Conservation (phyloP, 2,113 vertebrate genomes). For the Limanda limanda region DNA sequence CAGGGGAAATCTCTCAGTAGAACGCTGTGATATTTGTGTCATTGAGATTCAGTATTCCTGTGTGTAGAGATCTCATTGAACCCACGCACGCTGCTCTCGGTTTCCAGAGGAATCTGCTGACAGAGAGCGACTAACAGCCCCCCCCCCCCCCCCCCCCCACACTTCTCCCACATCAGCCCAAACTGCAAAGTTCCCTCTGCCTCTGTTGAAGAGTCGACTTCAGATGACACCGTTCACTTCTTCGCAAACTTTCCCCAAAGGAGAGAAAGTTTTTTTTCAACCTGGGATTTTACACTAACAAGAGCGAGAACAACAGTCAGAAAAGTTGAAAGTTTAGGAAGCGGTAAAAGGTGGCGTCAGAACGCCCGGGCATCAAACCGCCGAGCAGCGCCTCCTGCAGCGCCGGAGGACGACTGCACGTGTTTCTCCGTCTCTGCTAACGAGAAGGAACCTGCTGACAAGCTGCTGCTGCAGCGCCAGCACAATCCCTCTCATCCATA, state of each 20-base stretch:
- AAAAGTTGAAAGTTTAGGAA: background rate
- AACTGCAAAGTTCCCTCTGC: conserved; percentile 44
- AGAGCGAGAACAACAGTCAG: conserved; percentile 9
- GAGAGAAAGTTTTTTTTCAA: conserved; percentile 14
- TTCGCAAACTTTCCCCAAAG: conserved; percentile 42
- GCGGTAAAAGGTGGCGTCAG: conserved; percentile 20
- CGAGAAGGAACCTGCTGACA: conserved; percentile 54
- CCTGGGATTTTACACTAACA: conserved; percentile 24
- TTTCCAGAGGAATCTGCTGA: conserved; percentile 64
- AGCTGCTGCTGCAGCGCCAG: background rate
- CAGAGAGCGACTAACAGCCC: conserved; percentile 62
- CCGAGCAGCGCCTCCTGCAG: conserved; percentile 3
- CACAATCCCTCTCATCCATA: conserved; percentile 52
- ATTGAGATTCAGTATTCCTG: conserved; percentile 51
- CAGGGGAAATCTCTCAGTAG: conserved; percentile 20
- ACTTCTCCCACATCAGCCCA: conserved; percentile 46
- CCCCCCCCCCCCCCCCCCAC: background rate
- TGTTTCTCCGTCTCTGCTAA: conserved; percentile 48
- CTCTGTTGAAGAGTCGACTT: conserved; percentile 27
- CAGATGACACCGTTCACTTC: conserved; percentile 1
- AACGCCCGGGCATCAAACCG: background rate
- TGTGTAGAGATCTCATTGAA: conserved; percentile 58
- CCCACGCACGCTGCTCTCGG: conserved; percentile 56
- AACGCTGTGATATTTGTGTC: conserved; percentile 63
- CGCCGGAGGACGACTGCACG: conserved; percentile 16